Evolutionary conservation across 2,888 invertebrate genomes (phyloP), one percentile per base, ranked within the genome.

Genomic region (Torymus auratus): DNA sequence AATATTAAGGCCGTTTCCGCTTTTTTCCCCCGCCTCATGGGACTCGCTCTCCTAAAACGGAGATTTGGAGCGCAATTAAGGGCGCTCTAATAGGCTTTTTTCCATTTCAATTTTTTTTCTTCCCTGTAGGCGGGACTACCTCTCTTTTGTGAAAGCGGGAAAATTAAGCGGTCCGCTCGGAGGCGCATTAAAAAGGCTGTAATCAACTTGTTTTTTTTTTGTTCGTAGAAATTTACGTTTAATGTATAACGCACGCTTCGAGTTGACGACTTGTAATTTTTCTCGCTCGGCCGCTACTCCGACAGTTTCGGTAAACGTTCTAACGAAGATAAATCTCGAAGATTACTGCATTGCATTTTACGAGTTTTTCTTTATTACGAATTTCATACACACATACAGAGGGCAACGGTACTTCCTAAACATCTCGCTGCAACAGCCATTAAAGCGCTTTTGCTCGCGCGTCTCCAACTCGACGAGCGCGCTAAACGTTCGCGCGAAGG

Each of bases 61-160:
- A 65, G 28, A 74, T 65, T 58, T 56, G 50, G 64, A 56, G 56
- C 56, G 65, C 56, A 74, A 74, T 74, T 74, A 74, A 65, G 50
- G 73, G 50, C 50, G 28, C 65, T 74, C 50, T 74, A 74, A 65
- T 74, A 74, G 73, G 56, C 56, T 50, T 55, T 55, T 73, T 28
- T 15, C 52, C 28, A 2, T 41, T 41, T 62, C 62, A 28, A 0
- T 50, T 65, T 67, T 67, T 67, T 52, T 67, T 67, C 53, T 52
- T 15, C 3, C 2, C 12, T 14, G 0, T 17, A 41, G 14, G 56
- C 15, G 56, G 13, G 14, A 17, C 15, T n/a, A n/a, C 62, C 23
- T 53, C 41, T 72, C 53, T 53, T 61, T 71, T 52, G 61, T 62
- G 61, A 61, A 62, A 52, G 71, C 71, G 14, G 17, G 53, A 14